Evolutionary conservation across 2,888 invertebrate species (phyloP).

Genomic region (Brachypterus glaber): DNA sequence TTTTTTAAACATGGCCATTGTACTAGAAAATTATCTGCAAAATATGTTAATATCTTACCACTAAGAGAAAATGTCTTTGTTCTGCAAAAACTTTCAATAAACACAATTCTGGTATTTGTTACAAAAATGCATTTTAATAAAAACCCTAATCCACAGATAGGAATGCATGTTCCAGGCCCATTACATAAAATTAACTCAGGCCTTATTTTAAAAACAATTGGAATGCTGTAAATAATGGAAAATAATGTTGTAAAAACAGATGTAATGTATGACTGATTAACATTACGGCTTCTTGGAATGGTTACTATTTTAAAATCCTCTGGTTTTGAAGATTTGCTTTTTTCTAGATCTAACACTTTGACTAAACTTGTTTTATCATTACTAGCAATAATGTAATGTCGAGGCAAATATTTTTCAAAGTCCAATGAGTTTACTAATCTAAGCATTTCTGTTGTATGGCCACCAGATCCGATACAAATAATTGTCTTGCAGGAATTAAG

Average conservation of each 20-base stretch:
- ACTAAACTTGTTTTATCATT: constrained; percentile 66
- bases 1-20: constrained; percentile 79
- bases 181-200: constrained; percentile 85
- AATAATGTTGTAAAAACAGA: constrained; percentile 69
- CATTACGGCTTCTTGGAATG: constrained; percentile 79
- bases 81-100: constrained; percentile 91
- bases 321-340: constrained; percentile 13
- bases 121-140: constrained; percentile 60
- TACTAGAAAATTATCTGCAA: constrained; percentile 81
- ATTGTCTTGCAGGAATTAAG: constrained; percentile 41
- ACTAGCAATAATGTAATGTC: constrained; percentile 68
- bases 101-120: constrained; percentile 65
- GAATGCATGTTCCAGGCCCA: constrained; percentile 95
- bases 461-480: constrained; percentile 70
- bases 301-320: constrained; percentile 42
- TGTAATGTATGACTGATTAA: constrained; percentile 75
- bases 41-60: constrained; percentile 73
- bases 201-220: constrained; percentile 54
- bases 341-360: constrained; percentile 53
- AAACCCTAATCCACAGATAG: constrained; percentile 73
- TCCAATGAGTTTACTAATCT: constrained; percentile 57
- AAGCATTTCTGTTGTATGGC: constrained; percentile 93
- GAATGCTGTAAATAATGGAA: constrained; percentile 60
- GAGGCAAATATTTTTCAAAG: constrained; percentile 55
- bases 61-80: constrained; percentile 81